These are phyloP conservation scores for Sylvia atricapilla DNA, from an alignment of 2,113 vertebrate genomes.

Conservation along the genomic window DNA sequence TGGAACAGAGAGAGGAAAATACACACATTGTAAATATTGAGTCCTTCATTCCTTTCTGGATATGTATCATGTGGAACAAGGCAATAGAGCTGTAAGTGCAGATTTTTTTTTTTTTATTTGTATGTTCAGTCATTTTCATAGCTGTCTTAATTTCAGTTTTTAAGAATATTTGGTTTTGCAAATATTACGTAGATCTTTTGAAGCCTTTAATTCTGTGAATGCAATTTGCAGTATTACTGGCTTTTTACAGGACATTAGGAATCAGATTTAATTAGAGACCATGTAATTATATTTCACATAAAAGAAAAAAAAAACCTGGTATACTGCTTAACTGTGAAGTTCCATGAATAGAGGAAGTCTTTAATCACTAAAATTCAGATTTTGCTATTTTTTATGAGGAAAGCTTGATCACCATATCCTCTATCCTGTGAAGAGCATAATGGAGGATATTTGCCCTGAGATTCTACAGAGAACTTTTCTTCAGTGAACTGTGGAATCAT, in stretches of 20 bases:
- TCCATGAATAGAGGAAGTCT: not conserved
- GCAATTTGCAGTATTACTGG: not conserved
- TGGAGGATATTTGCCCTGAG: not conserved
- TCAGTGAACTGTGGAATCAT: not conserved
- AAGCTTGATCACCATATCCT: not conserved
- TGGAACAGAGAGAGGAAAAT: conserved; percentile 94
- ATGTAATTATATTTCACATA: not conserved
- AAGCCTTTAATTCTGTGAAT: not conserved
- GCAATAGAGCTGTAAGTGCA: conserved; percentile 97
- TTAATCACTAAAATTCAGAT: not conserved
- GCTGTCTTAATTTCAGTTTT: not conserved
- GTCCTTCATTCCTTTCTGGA: conserved; percentile 95
- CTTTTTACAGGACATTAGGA: not conserved
- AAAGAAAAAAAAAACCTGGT: not conserved
- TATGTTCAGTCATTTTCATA: not conserved
- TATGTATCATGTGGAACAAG: conserved; percentile 99
- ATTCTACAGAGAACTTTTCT: not conserved
- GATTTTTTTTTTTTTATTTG: not conserved
- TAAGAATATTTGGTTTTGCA: not conserved
- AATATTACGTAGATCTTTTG: not conserved
- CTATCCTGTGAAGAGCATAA: not conserved
- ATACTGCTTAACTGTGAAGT: not conserved
- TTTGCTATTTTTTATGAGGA: not conserved
- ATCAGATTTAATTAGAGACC: not conserved
- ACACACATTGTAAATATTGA: conserved; percentile 99